These are phyloP conservation scores for Empidonax traillii DNA, from an alignment of 2,113 vertebrate species.

Conservation along the genomic window DNA sequence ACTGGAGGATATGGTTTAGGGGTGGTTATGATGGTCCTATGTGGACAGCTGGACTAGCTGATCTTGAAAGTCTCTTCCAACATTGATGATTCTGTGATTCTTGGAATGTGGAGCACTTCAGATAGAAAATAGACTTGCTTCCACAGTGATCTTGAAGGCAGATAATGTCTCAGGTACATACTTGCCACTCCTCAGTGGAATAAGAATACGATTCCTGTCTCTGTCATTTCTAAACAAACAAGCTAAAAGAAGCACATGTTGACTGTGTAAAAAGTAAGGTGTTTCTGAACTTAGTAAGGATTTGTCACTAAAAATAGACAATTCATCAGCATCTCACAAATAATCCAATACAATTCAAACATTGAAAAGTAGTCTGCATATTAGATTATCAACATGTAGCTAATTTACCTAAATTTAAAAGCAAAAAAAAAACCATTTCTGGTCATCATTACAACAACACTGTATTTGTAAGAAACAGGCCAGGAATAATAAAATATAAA, in stretches of 20 bases:
- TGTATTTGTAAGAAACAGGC: background rate
- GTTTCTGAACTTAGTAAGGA: background rate
- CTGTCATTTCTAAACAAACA: background rate
- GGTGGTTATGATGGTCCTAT: background rate
- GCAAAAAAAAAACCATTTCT: background rate
- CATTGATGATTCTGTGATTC: background rate
- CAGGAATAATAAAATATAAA: background rate
- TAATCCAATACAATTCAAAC: background rate
- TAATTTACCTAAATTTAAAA: background rate
- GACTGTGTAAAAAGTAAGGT: background rate
- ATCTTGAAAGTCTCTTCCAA: background rate
- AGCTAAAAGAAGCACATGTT: background rate
- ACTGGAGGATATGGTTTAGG: background rate
- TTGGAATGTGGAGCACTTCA: background rate
- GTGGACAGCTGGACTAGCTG: background rate
- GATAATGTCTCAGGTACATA: background rate
- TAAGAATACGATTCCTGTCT: background rate
- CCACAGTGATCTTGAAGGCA: background rate
- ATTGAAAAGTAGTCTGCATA: background rate
- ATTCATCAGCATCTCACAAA: background rate
- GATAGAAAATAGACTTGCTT: background rate
- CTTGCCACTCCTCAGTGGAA: background rate
- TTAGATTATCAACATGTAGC: background rate
- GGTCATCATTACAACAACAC: background rate
- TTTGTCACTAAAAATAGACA: background rate